phyloP scores from a whole-genome alignment of 1,140 invertebrate genomes.

The Bombus waltoni region DNA sequence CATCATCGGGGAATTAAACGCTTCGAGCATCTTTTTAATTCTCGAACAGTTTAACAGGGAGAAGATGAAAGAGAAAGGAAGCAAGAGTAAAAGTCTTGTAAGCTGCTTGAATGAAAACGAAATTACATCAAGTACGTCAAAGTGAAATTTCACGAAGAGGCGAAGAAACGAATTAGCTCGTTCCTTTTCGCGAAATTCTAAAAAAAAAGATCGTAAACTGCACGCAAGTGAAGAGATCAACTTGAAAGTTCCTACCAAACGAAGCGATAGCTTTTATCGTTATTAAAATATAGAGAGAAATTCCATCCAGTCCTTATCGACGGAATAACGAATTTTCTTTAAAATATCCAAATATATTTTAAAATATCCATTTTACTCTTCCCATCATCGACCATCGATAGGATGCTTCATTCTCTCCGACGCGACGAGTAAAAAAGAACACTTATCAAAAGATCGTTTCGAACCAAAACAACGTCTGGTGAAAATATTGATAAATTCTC shows the following conservation, averaged over 20 bases:
- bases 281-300: no score
- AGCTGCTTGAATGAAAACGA: not conserved
- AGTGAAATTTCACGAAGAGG: not conserved
- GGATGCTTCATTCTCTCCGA: not conserved
- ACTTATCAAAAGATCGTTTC: not conserved
- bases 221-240: not conserved
- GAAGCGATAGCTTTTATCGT: no score
- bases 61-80: not conserved
- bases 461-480: not conserved
- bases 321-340: not conserved
- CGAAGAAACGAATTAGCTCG: not conserved
- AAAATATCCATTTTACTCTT: not conserved
- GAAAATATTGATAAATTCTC: conserved; percentile 4
- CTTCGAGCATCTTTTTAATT: not conserved
- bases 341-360: not conserved
- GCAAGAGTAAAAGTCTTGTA: not conserved
- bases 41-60: not conserved
- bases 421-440: no score
- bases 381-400: not conserved
- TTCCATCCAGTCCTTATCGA: no score
- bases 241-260: not conserved
- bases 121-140: not conserved
- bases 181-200: no score
- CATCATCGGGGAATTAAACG: not conserved
- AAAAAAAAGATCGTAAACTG: not conserved